Percentiles rank a stretch among this genome's conserved stretches.
phyloP scores from a whole-genome alignment of 1,140 invertebrate genomes.

The Drosophila littoralis region DNA sequence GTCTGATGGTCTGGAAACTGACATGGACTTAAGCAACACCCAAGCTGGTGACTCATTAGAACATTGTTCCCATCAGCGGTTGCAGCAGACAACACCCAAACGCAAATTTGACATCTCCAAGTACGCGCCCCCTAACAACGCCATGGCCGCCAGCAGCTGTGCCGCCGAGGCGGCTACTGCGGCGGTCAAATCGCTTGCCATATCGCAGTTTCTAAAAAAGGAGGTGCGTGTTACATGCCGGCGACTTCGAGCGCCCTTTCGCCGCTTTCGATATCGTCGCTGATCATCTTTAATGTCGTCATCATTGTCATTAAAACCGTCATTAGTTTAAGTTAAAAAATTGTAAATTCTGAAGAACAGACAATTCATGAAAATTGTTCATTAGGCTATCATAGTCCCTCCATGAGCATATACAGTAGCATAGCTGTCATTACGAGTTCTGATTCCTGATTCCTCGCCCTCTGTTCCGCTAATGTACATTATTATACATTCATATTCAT shows the following conservation, averaged over 20 bases:
- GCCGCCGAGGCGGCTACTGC: slow-evolving; percentile 79
- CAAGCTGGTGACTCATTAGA: slow-evolving; percentile 61
- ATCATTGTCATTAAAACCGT: slow-evolving; percentile 38
- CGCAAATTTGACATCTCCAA: slow-evolving; percentile 77
- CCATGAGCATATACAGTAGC: background rate
- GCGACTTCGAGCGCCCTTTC: slow-evolving; percentile 77
- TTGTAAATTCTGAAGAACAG: slow-evolving; percentile 11
- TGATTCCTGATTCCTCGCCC: background rate
- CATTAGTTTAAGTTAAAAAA: slow-evolving; percentile 42
- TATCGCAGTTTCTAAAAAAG: slow-evolving; percentile 82
- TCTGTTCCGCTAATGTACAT: slow-evolving; percentile 20
- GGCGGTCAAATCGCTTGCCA: slow-evolving; percentile 75
- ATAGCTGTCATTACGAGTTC: background rate
- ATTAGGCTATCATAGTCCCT: slow-evolving; percentile 13
- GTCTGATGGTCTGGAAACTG: slow-evolving; percentile 79
- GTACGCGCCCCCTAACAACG: slow-evolving; percentile 75
- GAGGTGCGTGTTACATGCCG: slow-evolving; percentile 79
- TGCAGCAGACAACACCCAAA: slow-evolving; percentile 63
- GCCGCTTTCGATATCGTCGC: slow-evolving; percentile 81
- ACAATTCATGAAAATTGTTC: slow-evolving; percentile 1
- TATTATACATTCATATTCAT: slow-evolving; percentile 29
- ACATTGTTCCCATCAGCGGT: slow-evolving; percentile 53
- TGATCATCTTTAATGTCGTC: slow-evolving; percentile 49
- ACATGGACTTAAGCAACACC: slow-evolving; percentile 78
- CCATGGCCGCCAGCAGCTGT: slow-evolving; percentile 70